phyloP scores from a whole-genome alignment of 2,888 invertebrate species.

The Pilophorus perplexus region DNA sequence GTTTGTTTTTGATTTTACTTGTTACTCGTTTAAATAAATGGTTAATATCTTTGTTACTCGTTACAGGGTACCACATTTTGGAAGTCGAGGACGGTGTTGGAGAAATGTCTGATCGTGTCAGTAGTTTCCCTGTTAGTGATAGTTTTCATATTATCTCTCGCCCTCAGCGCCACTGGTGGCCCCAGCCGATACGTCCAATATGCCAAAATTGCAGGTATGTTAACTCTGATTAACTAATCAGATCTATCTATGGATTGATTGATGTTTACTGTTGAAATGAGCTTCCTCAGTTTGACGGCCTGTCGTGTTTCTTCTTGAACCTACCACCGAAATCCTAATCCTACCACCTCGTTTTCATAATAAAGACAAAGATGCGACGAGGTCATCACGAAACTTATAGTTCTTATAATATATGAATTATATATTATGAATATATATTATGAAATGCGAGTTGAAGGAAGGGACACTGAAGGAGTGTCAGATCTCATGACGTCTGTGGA shows the following conservation, averaged over 20 bases:
- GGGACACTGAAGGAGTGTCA: too few relatives aligned
- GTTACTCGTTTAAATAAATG: background rate
- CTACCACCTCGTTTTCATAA: too few relatives aligned
- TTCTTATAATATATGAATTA: too few relatives aligned
- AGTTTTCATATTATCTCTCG: slow-evolving; percentile 61
- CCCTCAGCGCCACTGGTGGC: slow-evolving; percentile 58
- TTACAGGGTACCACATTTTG: slow-evolving; percentile 71
- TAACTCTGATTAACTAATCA: background rate
- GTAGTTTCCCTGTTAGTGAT: slow-evolving; percentile 60
- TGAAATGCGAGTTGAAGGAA: too few relatives aligned
- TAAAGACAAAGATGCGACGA: too few relatives aligned
- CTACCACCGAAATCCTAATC: background rate
- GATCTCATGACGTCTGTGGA: too few relatives aligned
- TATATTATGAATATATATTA: too few relatives aligned
- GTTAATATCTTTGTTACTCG: background rate
- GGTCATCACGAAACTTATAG: too few relatives aligned
- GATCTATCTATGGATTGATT: too few relatives aligned
- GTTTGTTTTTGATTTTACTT: background rate
- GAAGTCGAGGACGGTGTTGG: slow-evolving; percentile 69
- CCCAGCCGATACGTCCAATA: slow-evolving; percentile 49
- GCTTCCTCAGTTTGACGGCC: background rate
- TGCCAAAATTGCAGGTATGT: slow-evolving; percentile 12
- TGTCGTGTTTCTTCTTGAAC: background rate
- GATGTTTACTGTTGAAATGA: background rate
- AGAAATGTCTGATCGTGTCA: slow-evolving; percentile 65